These are phyloP conservation scores for Pavo muticus DNA, from an alignment of 2,113 vertebrate genomes.

Conservation along the genomic window DNA sequence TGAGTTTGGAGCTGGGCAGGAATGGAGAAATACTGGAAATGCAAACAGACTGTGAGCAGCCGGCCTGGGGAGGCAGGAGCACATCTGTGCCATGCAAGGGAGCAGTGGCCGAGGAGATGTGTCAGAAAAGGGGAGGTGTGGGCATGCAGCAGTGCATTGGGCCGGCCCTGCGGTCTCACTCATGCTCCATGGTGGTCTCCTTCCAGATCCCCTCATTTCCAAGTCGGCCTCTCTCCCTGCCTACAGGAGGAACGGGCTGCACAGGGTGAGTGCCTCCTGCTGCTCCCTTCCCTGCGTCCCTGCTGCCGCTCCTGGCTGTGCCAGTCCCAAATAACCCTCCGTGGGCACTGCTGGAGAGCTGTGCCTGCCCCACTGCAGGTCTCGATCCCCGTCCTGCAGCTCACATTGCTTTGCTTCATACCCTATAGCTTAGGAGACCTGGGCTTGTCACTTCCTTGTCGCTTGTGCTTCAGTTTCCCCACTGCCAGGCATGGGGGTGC, in stretches of 20 bases:
- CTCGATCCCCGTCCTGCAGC: neutral
- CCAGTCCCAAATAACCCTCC: neutral
- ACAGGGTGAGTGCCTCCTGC: slow-evolving; percentile 83
- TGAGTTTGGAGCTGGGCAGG: neutral
- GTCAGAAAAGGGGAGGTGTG: neutral
- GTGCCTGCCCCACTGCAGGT: neutral
- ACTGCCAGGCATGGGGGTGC: neutral
- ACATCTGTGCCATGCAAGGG: neutral
- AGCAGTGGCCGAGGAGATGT: neutral
- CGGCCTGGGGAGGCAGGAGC: neutral
- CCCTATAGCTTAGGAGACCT: neutral
- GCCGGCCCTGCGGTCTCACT: neutral
- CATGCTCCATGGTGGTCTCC: slow-evolving; percentile 4
- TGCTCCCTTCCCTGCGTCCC: neutral
- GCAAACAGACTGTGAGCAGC: neutral
- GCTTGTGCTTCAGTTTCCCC: neutral
- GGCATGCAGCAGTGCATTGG: neutral
- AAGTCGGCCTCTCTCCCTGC: slow-evolving; percentile 95
- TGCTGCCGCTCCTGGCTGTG: neutral
- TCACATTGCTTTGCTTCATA: accelerated
- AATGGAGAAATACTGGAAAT: neutral
- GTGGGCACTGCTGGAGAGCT: neutral
- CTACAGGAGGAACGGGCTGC: slow-evolving; percentile 93
- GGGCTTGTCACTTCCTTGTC: neutral
- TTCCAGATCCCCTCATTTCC: slow-evolving; percentile 90